phyloP scores from a whole-genome alignment of 2,113 vertebrate species.

The Callionymus lyra region DNA sequence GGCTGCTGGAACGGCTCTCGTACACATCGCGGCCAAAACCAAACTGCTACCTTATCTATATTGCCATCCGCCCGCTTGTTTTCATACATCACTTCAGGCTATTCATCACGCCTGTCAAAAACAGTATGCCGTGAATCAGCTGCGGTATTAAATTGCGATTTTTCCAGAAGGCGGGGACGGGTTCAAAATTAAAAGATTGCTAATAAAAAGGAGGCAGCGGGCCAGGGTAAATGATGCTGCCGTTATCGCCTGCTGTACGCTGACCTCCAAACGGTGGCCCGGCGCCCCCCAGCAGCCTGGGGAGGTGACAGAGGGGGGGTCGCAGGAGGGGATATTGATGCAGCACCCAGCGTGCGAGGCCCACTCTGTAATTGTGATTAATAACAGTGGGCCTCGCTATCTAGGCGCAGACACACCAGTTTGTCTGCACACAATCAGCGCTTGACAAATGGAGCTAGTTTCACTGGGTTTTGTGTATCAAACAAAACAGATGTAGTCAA shows the following conservation, averaged over 20 bases:
- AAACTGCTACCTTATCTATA: slow-evolving; percentile 69
- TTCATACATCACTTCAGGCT: slow-evolving; percentile 71
- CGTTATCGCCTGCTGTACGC: slow-evolving; percentile 63
- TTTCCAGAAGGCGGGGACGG: slow-evolving; percentile 52
- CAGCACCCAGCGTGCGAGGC: slow-evolving; percentile 69
- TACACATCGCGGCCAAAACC: slow-evolving; percentile 54
- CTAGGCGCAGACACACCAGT: slow-evolving; percentile 87
- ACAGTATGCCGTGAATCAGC: slow-evolving; percentile 68
- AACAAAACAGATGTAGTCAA: slow-evolving; percentile 97
- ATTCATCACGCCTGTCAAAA: slow-evolving; percentile 72
- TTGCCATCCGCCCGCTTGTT: slow-evolving; percentile 69
- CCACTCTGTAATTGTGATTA: slow-evolving; percentile 98
- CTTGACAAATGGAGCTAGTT: slow-evolving; percentile 95
- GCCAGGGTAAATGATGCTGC: slow-evolving; percentile 63
- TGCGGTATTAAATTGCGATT: slow-evolving; percentile 69
- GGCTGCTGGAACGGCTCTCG: slow-evolving; percentile 33
- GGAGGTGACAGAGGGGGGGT: slow-evolving; percentile 53
- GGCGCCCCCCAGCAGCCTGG: slow-evolving; percentile 55
- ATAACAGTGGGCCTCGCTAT: slow-evolving; percentile 88
- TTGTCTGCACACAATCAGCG: slow-evolving; percentile 93
- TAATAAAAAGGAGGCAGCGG: slow-evolving; percentile 66
- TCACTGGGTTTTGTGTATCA: slow-evolving; percentile 86
- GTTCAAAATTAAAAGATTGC: slow-evolving; percentile 69
- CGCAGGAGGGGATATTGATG: slow-evolving; percentile 74
- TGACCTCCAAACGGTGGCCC: slow-evolving; percentile 77